phyloP scores from a whole-genome alignment of 2,888 invertebrate species.

The Galerucella nymphaeae region DNA sequence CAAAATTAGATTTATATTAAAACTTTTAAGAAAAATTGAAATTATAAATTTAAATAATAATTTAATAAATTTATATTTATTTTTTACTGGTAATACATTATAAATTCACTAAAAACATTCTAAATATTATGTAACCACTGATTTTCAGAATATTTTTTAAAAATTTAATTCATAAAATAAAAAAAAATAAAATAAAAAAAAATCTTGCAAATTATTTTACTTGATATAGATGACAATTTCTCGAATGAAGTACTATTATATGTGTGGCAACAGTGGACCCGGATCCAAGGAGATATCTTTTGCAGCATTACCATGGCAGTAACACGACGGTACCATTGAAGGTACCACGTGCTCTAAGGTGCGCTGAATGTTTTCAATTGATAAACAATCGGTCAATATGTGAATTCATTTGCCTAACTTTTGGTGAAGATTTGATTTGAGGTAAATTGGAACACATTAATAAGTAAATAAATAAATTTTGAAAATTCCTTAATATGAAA shows the following conservation, averaged over 20 bases:
- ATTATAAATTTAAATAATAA: background rate
- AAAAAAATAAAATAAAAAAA: too few relatives aligned
- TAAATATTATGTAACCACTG: too few relatives aligned
- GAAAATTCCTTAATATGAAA: too few relatives aligned
- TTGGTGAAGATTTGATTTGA: conserved; percentile 15
- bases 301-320: conserved; percentile 47
- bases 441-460: background rate
- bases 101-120: too few relatives aligned
- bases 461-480: too few relatives aligned
- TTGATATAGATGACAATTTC: too few relatives aligned
- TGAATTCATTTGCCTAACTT: conserved; percentile 30
- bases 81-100: too few relatives aligned
- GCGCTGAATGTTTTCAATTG: conserved; percentile 17
- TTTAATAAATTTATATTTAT: background rate
- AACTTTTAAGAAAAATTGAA: too few relatives aligned
- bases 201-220: too few relatives aligned
- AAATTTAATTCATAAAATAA: too few relatives aligned
- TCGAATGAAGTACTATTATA: background rate
- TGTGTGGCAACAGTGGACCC: conserved; percentile 27
- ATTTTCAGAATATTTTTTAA: too few relatives aligned
- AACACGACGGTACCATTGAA: conserved; percentile 55
- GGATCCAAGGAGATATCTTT: conserved; percentile 41
- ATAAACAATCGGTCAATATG: conserved; percentile 42
- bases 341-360: conserved; percentile 48
- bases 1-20: too few relatives aligned